phyloP scores from a whole-genome alignment of 2,113 vertebrate species.

The Numenius arquata region DNA sequence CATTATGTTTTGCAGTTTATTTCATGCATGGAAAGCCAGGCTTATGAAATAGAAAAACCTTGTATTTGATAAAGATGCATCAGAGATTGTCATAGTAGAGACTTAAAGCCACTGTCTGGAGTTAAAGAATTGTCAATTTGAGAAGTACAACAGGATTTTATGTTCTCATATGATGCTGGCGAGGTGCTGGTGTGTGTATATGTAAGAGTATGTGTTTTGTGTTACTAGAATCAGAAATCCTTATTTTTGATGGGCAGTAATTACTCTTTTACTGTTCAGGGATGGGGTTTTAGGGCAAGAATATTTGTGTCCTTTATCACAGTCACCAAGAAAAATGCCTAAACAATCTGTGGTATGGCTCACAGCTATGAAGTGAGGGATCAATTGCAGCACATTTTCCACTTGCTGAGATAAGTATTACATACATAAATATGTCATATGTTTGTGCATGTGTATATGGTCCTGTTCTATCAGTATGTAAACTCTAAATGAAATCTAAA shows the following conservation, averaged over 20 bases:
- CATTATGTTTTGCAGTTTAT: not conserved
- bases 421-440: not conserved
- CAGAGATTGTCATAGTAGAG: not conserved
- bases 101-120: not conserved
- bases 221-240: not conserved
- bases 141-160: not conserved
- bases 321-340: not conserved
- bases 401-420: not conserved
- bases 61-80: not conserved
- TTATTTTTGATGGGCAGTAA: not conserved
- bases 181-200: not conserved
- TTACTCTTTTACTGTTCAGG: not conserved
- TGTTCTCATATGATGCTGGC: not conserved
- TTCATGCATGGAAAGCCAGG: not conserved
- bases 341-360: not conserved
- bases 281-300: not conserved
- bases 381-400: not conserved
- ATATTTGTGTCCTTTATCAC: not conserved
- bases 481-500: not conserved
- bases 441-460: not conserved
- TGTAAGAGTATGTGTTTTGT: not conserved
- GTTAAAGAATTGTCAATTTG: not conserved
- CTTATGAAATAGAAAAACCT: not conserved
- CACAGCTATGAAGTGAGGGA: not conserved
- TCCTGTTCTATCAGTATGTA: not conserved